These are phyloP conservation scores for Astyanax mexicanus DNA, from an alignment of 2,797 vertebrate genomes.

Conservation along the genomic window DNA sequence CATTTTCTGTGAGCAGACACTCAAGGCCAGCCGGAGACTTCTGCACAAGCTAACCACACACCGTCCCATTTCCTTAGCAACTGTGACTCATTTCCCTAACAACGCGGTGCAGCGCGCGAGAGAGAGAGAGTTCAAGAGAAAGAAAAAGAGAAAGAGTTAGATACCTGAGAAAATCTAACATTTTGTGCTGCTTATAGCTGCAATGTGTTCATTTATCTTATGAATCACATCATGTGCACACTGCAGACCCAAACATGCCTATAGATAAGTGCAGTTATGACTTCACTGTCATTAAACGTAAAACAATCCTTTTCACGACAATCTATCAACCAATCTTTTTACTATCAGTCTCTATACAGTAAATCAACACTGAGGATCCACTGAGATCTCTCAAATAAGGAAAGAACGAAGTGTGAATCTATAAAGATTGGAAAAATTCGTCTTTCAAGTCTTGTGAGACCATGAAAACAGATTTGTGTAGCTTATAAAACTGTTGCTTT, in stretches of 20 bases:
- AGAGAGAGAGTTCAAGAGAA: conserved; percentile 45
- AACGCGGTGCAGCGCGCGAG: conserved; percentile 66
- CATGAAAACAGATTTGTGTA: neutral
- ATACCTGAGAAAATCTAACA: neutral
- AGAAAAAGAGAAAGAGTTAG: too few species aligned
- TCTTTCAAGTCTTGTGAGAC: neutral
- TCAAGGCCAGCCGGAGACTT: conserved; percentile 68
- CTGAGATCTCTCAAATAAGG: neutral
- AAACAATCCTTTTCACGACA: neutral
- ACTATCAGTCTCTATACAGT: neutral
- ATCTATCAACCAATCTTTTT: neutral
- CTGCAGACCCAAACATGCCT: neutral
- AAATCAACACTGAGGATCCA: neutral
- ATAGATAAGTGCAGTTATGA: neutral
- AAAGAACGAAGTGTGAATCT: neutral
- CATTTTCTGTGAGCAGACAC: conserved; percentile 30
- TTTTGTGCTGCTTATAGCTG: neutral
- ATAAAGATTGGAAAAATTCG: neutral
- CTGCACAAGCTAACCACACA: conserved; percentile 72
- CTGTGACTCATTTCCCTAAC: conserved; percentile 80
- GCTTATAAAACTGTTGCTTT: neutral
- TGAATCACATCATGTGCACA: neutral
- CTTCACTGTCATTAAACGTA: neutral
- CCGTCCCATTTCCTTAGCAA: conserved; percentile 79
- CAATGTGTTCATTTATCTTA: too few species aligned